Evolutionary conservation across 2,888 invertebrate species (phyloP), one percentile per base, ranked within the genome.

Genomic region (Leptopterna dolabrata): DNA sequence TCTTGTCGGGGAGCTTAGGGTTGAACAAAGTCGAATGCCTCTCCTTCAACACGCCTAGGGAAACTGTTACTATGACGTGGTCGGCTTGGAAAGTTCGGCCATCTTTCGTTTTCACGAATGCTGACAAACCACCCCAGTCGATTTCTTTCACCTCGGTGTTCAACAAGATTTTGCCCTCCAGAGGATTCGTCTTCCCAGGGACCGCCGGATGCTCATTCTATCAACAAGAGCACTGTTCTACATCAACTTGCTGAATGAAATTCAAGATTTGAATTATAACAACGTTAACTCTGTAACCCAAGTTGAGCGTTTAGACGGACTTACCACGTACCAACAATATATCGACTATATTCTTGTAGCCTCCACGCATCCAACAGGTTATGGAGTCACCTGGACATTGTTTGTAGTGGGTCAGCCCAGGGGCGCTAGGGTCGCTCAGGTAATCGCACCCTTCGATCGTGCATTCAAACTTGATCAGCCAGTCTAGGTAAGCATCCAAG

Each of bases 311-410:
- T 24, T 24, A 24, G 9, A 24, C 7, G 24, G 63, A 63, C 63
- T 63, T 63, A 63, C 63, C 76, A 73, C 76, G 91, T 92, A 95
- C 96, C 94, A 94, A 93, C 88, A 97, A 92, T 76, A 96, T 90
- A 90, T 95, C 93, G 78, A 97, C 92, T 88, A 97, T 92, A 0
- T 93, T 95, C 89, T 92, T 93, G 91, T 94, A 97, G 0, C 96
- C 96, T 88, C 93, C 94, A 84, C 94, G 93, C 90, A 95, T 95
- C 97, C 96, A 97, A 90, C 95, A 94, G 3, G 95, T 92, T 90
- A 95, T 91, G 19, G 92, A 92, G 90, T 96, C 94, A 0, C 97
- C 97, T 11, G 95, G 94, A 91, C 96, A 96, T 0, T 92, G 92
- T 93, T 94, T 93, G 90, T 94, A 95, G 89, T 95, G 94, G 0